A percentile compares a stretch with the other conserved stretches of the same genome.
These are phyloP conservation scores for Montipora foliosa DNA, from an alignment of 64 coral and sea anemone genomes.

Conservation along the genomic window DNA sequence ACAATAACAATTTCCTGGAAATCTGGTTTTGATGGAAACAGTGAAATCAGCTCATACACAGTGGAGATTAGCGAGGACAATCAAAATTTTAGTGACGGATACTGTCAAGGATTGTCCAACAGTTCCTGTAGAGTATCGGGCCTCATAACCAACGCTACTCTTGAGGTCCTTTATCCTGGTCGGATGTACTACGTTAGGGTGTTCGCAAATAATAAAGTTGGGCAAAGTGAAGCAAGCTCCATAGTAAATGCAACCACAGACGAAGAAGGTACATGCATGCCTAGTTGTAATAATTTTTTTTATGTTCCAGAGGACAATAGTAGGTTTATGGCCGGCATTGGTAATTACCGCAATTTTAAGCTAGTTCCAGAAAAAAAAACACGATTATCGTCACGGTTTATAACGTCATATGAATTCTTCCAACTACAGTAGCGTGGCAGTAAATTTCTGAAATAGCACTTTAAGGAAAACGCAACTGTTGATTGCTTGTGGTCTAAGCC, in stretches of 20 bases:
- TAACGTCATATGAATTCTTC: too few species aligned
- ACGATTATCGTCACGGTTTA: too few species aligned
- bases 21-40: constrained; percentile 16
- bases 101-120: neutral
- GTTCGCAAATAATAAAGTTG: neutral
- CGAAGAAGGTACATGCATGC: constrained; percentile 12
- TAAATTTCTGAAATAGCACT: too few species aligned
- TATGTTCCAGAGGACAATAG: too few species aligned
- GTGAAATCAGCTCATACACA: neutral
- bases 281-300: too few species aligned
- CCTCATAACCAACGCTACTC: neutral
- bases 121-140: neutral
- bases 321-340: too few species aligned
- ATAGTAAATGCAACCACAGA: constrained; percentile 1
- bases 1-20: constrained; percentile 10
- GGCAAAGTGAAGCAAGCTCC: neutral
- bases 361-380: too few species aligned
- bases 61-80: neutral
- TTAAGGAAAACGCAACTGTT: too few species aligned
- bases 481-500: too few species aligned
- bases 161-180: neutral
- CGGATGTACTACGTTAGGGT: neutral
- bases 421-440: too few species aligned
- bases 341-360: too few species aligned
- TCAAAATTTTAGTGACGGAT: neutral